A percentile compares a stretch with the other conserved stretches of the same genome.
Conservation (phyloP, 2,888 invertebrate species). For the Oxystoma pomonae region DNA sequence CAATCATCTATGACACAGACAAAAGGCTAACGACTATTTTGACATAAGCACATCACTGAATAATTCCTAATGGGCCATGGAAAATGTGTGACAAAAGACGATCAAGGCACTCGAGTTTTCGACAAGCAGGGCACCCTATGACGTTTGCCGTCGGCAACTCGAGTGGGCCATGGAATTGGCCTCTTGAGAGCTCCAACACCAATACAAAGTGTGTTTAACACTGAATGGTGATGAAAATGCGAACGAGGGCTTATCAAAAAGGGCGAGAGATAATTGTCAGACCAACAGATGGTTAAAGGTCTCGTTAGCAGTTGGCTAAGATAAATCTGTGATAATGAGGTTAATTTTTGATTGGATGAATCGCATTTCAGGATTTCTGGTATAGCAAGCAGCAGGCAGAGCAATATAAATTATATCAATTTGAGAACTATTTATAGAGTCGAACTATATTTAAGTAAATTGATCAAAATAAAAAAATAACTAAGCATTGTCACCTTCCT, state of each 20-base stretch:
- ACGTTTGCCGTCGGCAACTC: slow-evolving; percentile 9
- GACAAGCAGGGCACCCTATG: not conserved
- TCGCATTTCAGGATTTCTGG: too few species aligned
- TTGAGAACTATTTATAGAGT: too few species aligned
- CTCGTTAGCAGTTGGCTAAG: not conserved
- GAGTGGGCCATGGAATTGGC: slow-evolving; percentile 22
- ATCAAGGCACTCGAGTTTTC: not conserved
- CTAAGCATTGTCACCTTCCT: too few species aligned
- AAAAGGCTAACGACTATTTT: not conserved
- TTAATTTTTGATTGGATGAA: not conserved
- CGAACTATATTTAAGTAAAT: too few species aligned
- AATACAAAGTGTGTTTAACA: not conserved
- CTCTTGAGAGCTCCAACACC: slow-evolving; percentile 17
- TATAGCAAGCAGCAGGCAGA: too few species aligned
- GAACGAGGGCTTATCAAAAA: slow-evolving; percentile 2
- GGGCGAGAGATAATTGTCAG: not conserved
- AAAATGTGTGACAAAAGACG: not conserved
- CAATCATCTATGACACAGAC: too few species aligned
- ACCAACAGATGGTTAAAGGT: not conserved
- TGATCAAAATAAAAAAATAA: too few species aligned
- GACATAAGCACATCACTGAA: not conserved
- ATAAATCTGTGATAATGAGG: not conserved
- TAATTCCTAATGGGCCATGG: not conserved
- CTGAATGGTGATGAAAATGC: slow-evolving; percentile 1
- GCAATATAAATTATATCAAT: too few species aligned